Percentiles rank a stretch among this genome's conserved stretches.
Conservation (phyloP, 2,797 vertebrate genomes). For the Hypotaenidia philippensis region DNA sequence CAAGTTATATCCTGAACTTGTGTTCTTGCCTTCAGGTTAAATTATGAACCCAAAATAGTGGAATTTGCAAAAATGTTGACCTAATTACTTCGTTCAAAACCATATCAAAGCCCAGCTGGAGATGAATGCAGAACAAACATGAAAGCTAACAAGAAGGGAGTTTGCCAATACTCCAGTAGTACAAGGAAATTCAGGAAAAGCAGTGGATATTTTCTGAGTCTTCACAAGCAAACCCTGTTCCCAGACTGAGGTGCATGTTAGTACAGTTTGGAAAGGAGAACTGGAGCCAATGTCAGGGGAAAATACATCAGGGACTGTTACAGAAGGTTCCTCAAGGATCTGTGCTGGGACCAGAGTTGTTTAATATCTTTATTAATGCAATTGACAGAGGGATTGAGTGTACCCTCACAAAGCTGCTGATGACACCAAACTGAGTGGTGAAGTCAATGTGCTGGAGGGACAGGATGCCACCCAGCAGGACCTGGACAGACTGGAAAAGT, state of each 20-base stretch:
- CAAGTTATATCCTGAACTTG: too few species aligned
- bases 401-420: too few species aligned
- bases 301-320: not conserved
- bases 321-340: not conserved
- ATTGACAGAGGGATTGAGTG: too few species aligned
- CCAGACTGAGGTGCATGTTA: not conserved
- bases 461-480: too few species aligned
- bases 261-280: not conserved
- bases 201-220: not conserved
- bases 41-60: not conserved
- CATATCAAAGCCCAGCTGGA: not conserved
- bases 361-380: too few species aligned
- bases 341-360: too few species aligned
- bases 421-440: too few species aligned
- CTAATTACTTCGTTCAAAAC: not conserved
- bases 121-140: not conserved
- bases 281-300: not conserved
- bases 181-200: not conserved
- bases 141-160: not conserved
- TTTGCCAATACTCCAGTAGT: not conserved
- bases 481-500: too few species aligned
- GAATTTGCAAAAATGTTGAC: not conserved
- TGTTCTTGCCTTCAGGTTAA: not conserved
- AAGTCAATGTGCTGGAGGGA: too few species aligned
- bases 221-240: not conserved